Evolutionary conservation across 2,113 vertebrate genomes (phyloP).

Genomic region (Bubo scandiacus): DNA sequence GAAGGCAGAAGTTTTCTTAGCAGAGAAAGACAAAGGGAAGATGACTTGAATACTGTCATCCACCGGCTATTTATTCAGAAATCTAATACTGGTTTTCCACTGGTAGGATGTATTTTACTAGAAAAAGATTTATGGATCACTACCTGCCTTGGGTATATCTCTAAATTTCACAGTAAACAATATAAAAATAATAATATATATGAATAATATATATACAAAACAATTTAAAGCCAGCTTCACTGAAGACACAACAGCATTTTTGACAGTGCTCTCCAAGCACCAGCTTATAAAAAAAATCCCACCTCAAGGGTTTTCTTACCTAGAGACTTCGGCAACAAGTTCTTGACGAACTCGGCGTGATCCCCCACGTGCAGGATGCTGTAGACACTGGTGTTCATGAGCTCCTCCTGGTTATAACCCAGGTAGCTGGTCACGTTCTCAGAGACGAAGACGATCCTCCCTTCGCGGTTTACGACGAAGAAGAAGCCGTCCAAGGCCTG

Average conservation of each 20-base stretch:
- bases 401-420: constrained; percentile 92
- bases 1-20: background rate
- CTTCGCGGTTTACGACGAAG: constrained; percentile 94
- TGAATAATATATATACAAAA: background rate
- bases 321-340: constrained; percentile 90
- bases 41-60: background rate
- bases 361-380: constrained; percentile 96
- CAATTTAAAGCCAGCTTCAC: background rate
- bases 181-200: background rate
- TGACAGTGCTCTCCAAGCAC: accelerated
- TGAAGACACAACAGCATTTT: background rate
- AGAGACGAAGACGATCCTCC: constrained; percentile 92
- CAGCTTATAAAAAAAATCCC: background rate
- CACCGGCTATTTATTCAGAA: background rate
- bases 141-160: background rate
- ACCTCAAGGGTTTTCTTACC: constrained; percentile 68
- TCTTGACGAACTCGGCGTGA: constrained; percentile 93
- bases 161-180: background rate
- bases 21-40: background rate
- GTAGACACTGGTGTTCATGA: constrained; percentile 96
- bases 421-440: constrained; percentile 93
- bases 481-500: constrained; percentile 95
- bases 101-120: background rate
- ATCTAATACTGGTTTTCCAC: background rate
- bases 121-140: background rate